Evolutionary conservation across 1,140 invertebrate species (phyloP), one percentile per base, ranked within the genome.

Genomic region (Bombus pascuorum): DNA sequence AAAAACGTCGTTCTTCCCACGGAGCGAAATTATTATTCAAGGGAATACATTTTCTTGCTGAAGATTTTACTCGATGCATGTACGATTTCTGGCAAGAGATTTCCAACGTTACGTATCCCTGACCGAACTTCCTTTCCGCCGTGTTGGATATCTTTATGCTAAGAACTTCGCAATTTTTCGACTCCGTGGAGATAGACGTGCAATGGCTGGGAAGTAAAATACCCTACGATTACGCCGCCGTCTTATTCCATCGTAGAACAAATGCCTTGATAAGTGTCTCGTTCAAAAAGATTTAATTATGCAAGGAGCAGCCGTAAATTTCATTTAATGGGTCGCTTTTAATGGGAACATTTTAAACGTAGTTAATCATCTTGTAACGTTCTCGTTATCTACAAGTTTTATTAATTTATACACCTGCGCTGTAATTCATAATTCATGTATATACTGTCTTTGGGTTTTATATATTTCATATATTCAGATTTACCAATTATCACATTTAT

Each of bases 1-100:
- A 68, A 83, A 76, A 85, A 83, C 34, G 42, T 39, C 44, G 73
- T 47, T 84, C 65, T 75, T 53, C 9, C 86, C 32, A 57, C 59
- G 57, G 28, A 62, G 18, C 37, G 39, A 62, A 81, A 65, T 87
- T 59, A 87, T 83, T 82, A 74, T 62, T 47, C 78, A 28, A 42
- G 4, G 34, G 34, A 34, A 39, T 39, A 66, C 47, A 72, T 71
- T 53, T 53, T 22, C 47, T 53, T 53, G 18, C 47, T 53, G 47
- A 22, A 53, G 18, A 53, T 53, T 70, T 37, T 42, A 34, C 66
- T 25, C 28, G 44, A 28, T 44, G 32, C 28, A 22, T 37, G 44
- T 15, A 39, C 66, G 66, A 72, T 72, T 81, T 57, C 47, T 44
- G 79, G 9, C 66, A 34, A 39, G n/a, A 47, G 68, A 81, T 81